Percentiles rank a stretch among this genome's conserved stretches.
phyloP scores from a whole-genome alignment of 1,140 invertebrate species.

The Pentalonia nigronervosa region DNA sequence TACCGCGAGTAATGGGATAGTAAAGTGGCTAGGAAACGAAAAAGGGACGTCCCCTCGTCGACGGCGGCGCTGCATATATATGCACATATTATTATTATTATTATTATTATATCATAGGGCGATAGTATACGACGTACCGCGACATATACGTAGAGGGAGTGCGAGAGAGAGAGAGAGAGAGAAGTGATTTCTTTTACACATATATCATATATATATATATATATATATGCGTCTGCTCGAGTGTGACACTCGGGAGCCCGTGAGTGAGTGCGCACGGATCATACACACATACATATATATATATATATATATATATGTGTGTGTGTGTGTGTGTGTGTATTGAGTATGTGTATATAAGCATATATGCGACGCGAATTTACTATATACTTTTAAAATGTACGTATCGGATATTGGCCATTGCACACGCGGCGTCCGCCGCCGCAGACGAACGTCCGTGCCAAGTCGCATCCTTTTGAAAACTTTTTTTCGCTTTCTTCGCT shows the following conservation, averaged over 20 bases:
- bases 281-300: too few species aligned
- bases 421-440: background rate
- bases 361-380: background rate
- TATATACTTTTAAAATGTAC: background rate
- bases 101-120: background rate
- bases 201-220: background rate
- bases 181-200: background rate
- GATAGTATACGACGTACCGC: too few species aligned
- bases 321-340: too few species aligned
- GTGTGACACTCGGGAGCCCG: background rate
- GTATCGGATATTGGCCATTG: slow-evolving; percentile 13
- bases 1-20: slow-evolving; percentile 15
- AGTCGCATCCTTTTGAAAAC: background rate
- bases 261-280: background rate
- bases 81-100: too few species aligned
- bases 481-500: background rate
- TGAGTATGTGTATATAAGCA: too few species aligned
- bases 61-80: background rate
- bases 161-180: background rate
- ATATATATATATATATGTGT: background rate
- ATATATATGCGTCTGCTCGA: background rate
- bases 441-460: background rate
- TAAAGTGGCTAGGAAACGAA: slow-evolving; percentile 18
- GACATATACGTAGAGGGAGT: too few species aligned
- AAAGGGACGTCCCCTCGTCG: background rate